A percentile compares a stretch with the other conserved stretches of the same genome.
Evolutionary conservation across 1,140 invertebrate genomes (phyloP).

Genomic region (Caenorhabditis tropicalis): DNA sequence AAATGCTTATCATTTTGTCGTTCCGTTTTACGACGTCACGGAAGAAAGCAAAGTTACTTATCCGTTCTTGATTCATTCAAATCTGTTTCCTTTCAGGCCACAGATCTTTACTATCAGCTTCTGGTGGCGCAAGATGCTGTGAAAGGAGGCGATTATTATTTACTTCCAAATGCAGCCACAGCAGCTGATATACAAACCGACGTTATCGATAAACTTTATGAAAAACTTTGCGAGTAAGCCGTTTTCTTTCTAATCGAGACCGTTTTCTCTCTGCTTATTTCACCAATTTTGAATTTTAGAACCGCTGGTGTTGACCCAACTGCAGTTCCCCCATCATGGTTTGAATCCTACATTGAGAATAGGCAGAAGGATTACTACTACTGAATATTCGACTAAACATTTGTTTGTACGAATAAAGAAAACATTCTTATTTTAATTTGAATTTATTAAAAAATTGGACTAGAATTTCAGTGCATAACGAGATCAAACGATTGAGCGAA

Average conservation of each 20-base stretch:
- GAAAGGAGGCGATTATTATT: background rate
- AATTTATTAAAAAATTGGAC: background rate
- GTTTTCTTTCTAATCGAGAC: background rate
- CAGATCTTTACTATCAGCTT: background rate
- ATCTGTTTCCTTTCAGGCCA: background rate
- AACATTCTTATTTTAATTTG: background rate
- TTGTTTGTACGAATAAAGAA: slow-evolving; percentile 27
- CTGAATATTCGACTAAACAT: background rate
- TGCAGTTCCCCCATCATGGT: background rate
- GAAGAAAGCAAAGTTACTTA: background rate
- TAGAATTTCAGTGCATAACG: background rate
- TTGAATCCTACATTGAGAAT: background rate
- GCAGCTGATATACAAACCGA: background rate
- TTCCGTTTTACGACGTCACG: background rate
- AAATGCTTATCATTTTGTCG: slow-evolving; percentile 2
- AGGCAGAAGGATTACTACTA: background rate
- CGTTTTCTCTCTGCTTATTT: background rate
- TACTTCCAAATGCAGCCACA: background rate
- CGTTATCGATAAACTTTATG: background rate
- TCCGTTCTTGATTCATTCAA: background rate
- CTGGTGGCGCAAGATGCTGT: background rate
- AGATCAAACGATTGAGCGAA: background rate
- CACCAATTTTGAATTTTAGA: background rate
- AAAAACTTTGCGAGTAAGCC: background rate
- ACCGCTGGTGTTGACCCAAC: background rate